Conservation (phyloP, 2,113 vertebrate genomes). For the Aegotheles bennettii region DNA sequence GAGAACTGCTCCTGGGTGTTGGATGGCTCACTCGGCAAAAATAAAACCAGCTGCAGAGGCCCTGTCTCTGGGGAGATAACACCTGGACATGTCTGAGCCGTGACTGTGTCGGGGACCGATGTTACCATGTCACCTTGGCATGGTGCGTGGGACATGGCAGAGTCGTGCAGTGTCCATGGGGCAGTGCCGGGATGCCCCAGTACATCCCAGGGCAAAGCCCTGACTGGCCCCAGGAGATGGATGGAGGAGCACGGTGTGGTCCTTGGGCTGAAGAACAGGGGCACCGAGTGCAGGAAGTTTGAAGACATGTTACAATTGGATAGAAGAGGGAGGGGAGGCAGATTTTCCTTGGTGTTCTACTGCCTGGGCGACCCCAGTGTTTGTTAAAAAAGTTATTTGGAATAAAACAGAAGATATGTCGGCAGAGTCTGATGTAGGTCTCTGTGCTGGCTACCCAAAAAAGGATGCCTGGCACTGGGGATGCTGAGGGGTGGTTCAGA, state of each 20-base stretch:
- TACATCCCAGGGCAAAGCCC: too few species aligned
- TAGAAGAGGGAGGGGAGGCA: not conserved
- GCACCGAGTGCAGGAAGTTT: accelerated
- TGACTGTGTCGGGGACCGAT: accelerated
- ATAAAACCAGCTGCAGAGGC: not conserved
- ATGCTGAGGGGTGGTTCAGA: not conserved
- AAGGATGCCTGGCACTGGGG: not conserved
- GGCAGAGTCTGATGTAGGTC: not conserved
- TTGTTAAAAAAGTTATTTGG: not conserved
- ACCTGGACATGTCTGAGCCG: not conserved
- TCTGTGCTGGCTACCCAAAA: not conserved
- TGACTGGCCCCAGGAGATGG: accelerated
- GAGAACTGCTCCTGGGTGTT: not conserved
- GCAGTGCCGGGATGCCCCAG: too few species aligned
- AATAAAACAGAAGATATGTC: not conserved
- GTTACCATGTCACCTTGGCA: accelerated
- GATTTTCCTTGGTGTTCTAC: not conserved
- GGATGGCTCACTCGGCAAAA: not conserved
- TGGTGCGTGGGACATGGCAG: accelerated
- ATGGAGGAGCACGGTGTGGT: accelerated
- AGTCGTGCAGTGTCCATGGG: not conserved
- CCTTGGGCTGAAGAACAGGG: not conserved
- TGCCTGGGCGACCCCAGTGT: not conserved
- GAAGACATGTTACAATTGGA: not conserved
- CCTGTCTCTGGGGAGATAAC: not conserved